phyloP scores from a whole-genome alignment of 2,888 invertebrate species.

The Drosophila hamatofila region DNA sequence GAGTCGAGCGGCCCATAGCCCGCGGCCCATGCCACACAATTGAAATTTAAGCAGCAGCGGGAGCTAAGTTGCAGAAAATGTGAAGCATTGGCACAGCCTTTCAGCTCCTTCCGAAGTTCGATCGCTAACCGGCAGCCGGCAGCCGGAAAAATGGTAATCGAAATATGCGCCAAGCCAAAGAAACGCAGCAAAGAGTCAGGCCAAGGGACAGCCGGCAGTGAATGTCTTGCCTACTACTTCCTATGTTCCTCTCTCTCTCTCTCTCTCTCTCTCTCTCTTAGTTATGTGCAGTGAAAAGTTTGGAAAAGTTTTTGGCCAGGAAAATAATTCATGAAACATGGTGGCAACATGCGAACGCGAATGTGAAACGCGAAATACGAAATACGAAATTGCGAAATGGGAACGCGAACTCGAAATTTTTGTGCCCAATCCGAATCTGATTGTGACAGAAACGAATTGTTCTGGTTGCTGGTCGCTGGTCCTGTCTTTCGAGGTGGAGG shows the following conservation, averaged over 20 bases:
- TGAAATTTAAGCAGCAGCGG: conserved; percentile 76
- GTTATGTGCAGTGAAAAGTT: conserved; percentile 53
- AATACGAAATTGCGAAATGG: conserved; percentile 57
- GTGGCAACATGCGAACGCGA: conserved; percentile 74
- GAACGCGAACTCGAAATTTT: conserved; percentile 67
- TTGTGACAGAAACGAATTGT: conserved; percentile 84
- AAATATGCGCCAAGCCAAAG: conserved; percentile 58
- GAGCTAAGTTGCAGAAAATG: conserved; percentile 67
- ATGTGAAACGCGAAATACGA: conserved; percentile 32
- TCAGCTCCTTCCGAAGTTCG: conserved; percentile 33
- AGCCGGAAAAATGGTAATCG: conserved; percentile 74
- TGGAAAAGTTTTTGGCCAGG: conserved; percentile 65
- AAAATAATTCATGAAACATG: conserved; percentile 83
- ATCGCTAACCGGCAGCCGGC: conserved; percentile 36
- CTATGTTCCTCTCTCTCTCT: conserved; percentile 5
- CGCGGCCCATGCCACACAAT: conserved; percentile 67
- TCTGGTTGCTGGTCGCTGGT: conserved; percentile 58
- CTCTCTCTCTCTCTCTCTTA: conserved; percentile 4
- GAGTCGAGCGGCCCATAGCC: conserved; percentile 62
- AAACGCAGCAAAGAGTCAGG: conserved; percentile 37
- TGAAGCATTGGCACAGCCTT: conserved; percentile 58
- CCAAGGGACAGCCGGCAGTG: conserved; percentile 37
- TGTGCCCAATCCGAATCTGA: conserved; percentile 82
- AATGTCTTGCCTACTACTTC: conserved; percentile 56
- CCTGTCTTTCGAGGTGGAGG: conserved; percentile 19